Base-by-base conservation (phyloP, 1,140 invertebrate genomes). In the Diprion similis region DNA sequence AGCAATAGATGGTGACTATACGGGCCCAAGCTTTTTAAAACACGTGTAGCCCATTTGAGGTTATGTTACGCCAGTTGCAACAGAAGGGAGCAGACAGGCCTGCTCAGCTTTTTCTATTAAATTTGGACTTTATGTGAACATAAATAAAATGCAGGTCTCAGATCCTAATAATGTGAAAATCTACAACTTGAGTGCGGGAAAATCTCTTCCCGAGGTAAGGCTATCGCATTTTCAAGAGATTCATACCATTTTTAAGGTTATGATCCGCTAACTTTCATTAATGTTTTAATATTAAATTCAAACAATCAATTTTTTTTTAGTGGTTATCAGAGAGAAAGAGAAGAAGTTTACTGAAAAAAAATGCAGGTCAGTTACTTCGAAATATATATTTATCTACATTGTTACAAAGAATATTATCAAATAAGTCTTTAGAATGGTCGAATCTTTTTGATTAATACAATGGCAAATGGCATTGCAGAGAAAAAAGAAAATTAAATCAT, bases 91-190 rank as follows among this genome's bases (percentile, higher is more conserved):
- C 24, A 37, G 24, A 6, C 24, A 37, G 24, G 24, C 24, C 24
- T 37, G 24, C 24, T 3, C 24, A 37, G 24, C 6, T 3, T 37
- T 37, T 37, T 37, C 2, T 37, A 37, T 37, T 37, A 37, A 37
- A 37, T 37, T 13, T 17, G 51, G 4, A 4, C 3, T 59, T 59
- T 17, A 59, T 17, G 7, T 15, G 51, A 59, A 6, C n/a, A 9
- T 59, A 59, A 13, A 37, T 37, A 90, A 83, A 82, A 95, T 95
- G 94, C 93, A 94, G 83, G 93, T 95, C 64, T 93, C 93, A 66
- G 93, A 94, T 86, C 92, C 94, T 46, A 99, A 99, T 89, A 95
- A 99, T 90, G 92, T 99, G 4, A 99, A 99, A 90, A 98, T 99
- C 72, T 99, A 99, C 85, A 99, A 99, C 90, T 89, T 99, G 24